Base-by-base conservation (phyloP, 2,797 vertebrate species). In the Perdix hodgsoniae region DNA sequence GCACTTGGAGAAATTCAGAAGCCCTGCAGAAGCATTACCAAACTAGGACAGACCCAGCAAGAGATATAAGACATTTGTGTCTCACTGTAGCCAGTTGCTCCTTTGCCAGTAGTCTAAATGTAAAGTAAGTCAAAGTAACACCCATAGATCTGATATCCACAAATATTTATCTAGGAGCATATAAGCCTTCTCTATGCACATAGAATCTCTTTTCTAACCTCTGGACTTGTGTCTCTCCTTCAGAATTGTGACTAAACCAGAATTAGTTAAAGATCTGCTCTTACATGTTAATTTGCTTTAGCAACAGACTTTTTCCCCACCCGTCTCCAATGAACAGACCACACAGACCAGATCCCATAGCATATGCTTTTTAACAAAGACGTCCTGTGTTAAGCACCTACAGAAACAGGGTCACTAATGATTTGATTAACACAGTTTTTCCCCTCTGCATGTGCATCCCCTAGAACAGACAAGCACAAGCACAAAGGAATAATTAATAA, bases 271-370 rank as follows among this genome's bases (percentile, higher is more conserved):
- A 52, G 50, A 52, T 60, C 24, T 47, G 5, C 23, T 42, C 22
- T 77, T 33, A 14, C 5, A 8, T 3, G 56, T 56, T 35, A 27
- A 18, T 65, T 79, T 45, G 10, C 33, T 63, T 75, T 27, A 79
- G 35, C 23, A 72, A 45, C 52, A 11, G 29, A 22, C 27, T 83
- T 49, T 39, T 24, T 33, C 27, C 14, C 39, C 27, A 15, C 27
- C 35, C 15, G 3, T 31, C 40, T 49, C 10, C 44, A 49, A n/a
- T 5, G 31, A 80, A 42, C 31, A 64, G 24, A 59, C 21, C 44
- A 24, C 0, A 0, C 14, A 42, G 19, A 33, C 57, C 37, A 27
- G 17, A 19, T 47, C 18, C 27, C 49, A 26, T 44, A 12, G 21
- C 37, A 75, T 47, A 35, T 15, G 47, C 44, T 35, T 64, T 57